Percentiles rank a stretch among this genome's conserved stretches.
Evolutionary conservation across 2,113 vertebrate species (phyloP).

Genomic region (Microcebus lehilahytsara): DNA sequence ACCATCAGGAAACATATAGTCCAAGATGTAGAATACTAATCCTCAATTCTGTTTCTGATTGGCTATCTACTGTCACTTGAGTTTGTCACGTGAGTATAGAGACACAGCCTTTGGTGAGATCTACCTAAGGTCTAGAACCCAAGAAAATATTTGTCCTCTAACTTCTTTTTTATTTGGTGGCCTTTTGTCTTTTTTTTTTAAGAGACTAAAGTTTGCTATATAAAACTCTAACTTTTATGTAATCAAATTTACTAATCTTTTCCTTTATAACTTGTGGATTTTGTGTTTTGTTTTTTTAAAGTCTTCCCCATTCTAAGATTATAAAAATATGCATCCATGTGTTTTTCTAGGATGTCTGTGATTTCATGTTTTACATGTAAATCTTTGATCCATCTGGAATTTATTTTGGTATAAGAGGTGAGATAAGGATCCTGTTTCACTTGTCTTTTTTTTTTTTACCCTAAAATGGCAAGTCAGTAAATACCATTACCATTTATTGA

Average conservation of each 20-base stretch:
- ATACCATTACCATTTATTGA: constrained; percentile 30
- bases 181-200: background rate
- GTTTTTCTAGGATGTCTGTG: constrained; percentile 10
- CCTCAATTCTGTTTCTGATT: background rate
- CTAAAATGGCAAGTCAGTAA: constrained; percentile 13
- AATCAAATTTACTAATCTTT: background rate
- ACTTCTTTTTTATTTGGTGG: background rate
- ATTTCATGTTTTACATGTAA: constrained; percentile 36
- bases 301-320: constrained; percentile 3
- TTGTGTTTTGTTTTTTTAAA: constrained; percentile 2
- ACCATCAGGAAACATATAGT: background rate
- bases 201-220: background rate
- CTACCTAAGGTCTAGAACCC: background rate
- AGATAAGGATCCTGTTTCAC: constrained; percentile 23
- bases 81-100: background rate
- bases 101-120: background rate
- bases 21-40: background rate
- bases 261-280: constrained; percentile 30
- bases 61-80: background rate
- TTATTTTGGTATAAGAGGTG: constrained; percentile 48
- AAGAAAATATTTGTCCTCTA: background rate
- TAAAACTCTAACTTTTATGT: constrained; percentile 15
- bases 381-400: constrained; percentile 50
- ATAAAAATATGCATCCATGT: constrained; percentile 39
- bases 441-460: background rate